Base-by-base conservation (phyloP, 2,888 invertebrate species). In the Amiota minor region DNA sequence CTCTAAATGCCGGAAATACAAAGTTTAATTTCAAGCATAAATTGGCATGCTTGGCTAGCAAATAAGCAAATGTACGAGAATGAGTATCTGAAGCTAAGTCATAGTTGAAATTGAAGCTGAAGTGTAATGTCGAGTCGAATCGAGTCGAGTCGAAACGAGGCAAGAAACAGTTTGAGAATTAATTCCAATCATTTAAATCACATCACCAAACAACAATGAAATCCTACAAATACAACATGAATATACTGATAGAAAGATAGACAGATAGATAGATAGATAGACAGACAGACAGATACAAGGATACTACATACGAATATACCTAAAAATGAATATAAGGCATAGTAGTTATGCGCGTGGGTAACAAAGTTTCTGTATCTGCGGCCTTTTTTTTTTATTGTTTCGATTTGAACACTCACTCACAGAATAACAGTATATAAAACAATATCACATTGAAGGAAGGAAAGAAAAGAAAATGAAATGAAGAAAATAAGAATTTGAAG, bases 151-250 rank as follows among this genome's bases (percentile, higher is more conserved):
- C 47, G 56, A 62, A 70, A 68, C 12, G 18, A 62, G 12, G 45
- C 45, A 53, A n/a, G n/a, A 53, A n/a, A 62, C 62, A 62, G 62
- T 74, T 76, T 74, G 76, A 77, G 79, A 87, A 87, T 87, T 87
- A 85, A 87, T 87, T 82, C 79, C 76, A 81, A 79, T 85, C 86
- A 86, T 86, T 84, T 82, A 86, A 84, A 81, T 84, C 86, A 82
- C 78, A 83, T 71, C 68, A 82, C 77, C 75, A 75, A 71, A 67
- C 71, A 35, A 35, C 35, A 35, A 35, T 35, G 35, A 35, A 35
- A 35, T 35, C 35, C 35, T 35, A 35, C 35, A 35, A 35, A 35
- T 35, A 71, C 62, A 62, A 56, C 70, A 53, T 49, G 64, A 73
- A 59, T 55, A n/a, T 1, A 62, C 23, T 62, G 62, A 12, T 18